Percentiles rank a stretch among this genome's conserved stretches.
phyloP scores from a whole-genome alignment of 53 echinoderm and acorn worm species.

The Holothuria leucospilota region DNA sequence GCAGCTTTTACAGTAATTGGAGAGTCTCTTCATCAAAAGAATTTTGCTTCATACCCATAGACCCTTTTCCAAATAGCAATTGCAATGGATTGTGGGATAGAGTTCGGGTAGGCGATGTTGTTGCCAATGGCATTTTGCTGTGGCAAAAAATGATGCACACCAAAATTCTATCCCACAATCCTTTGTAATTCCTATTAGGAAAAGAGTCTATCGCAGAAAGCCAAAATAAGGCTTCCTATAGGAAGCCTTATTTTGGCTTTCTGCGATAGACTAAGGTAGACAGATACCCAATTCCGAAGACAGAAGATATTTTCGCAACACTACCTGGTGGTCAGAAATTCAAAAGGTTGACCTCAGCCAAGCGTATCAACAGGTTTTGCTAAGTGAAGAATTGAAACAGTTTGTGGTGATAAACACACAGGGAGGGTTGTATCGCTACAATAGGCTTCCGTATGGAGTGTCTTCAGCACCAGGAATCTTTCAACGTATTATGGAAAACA shows the following conservation, averaged over 20 bases:
- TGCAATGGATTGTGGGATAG: no score
- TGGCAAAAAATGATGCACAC: no score
- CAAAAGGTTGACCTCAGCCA: slow-evolving; percentile 65
- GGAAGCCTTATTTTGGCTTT: slow-evolving; percentile 57
- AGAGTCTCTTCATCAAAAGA: slow-evolving; percentile 28
- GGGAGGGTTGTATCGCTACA: slow-evolving; percentile 24
- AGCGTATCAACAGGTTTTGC: slow-evolving; percentile 64
- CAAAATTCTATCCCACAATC: no score
- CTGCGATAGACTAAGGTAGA: slow-evolving; percentile 53
- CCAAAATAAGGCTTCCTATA: slow-evolving; percentile 20
- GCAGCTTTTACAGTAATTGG: slow-evolving; percentile 48
- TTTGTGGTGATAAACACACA: slow-evolving; percentile 56
- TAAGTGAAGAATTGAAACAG: slow-evolving; percentile 53
- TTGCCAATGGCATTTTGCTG: no score
- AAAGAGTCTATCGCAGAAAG: no score
- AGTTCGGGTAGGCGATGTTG: no score
- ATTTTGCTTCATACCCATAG: not conserved
- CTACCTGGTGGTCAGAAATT: slow-evolving; percentile 58
- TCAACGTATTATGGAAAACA: slow-evolving; percentile 50
- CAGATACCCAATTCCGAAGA: slow-evolving; percentile 63
- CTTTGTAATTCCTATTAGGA: no score
- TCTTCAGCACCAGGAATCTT: slow-evolving; percentile 55
- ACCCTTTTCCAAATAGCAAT: no score
- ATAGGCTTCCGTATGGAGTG: slow-evolving; percentile 4
- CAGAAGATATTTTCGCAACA: slow-evolving; percentile 57